Percentiles rank a stretch among this genome's conserved stretches.
phyloP scores from a whole-genome alignment of 2,113 vertebrate species.

The Dendrocopos noguchii region DNA sequence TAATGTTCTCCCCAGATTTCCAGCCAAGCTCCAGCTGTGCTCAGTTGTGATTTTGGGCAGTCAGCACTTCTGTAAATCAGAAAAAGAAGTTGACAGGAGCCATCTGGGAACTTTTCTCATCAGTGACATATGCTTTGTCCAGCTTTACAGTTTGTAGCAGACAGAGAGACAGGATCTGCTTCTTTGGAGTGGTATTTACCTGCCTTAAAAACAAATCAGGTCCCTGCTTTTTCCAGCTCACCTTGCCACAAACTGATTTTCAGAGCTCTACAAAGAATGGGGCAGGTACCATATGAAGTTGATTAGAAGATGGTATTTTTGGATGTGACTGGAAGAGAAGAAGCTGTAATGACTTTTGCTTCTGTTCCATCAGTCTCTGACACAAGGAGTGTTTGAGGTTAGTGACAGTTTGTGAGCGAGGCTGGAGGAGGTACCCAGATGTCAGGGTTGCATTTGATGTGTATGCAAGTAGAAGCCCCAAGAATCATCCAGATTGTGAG shows the following conservation, averaged over 20 bases:
- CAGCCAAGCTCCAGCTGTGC: rapidly evolving
- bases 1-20: background rate
- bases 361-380: background rate
- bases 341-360: background rate
- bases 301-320: background rate
- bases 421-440: background rate
- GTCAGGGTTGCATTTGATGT: background rate
- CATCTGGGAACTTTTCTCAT: background rate
- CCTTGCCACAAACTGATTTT: background rate
- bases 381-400: background rate
- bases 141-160: background rate
- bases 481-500: background rate
- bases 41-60: background rate
- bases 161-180: background rate
- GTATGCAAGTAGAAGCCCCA: background rate
- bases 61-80: background rate
- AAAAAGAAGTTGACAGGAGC: background rate
- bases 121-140: background rate
- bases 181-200: background rate
- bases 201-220: background rate
- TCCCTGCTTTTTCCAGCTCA: background rate
- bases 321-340: background rate
- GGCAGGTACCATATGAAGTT: background rate
- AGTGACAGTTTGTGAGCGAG: rapidly evolving
- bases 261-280: background rate